Percentiles rank a stretch among this genome's conserved stretches.
Conservation (phyloP, 2,888 invertebrate genomes). For the Dryobota labecula region DNA sequence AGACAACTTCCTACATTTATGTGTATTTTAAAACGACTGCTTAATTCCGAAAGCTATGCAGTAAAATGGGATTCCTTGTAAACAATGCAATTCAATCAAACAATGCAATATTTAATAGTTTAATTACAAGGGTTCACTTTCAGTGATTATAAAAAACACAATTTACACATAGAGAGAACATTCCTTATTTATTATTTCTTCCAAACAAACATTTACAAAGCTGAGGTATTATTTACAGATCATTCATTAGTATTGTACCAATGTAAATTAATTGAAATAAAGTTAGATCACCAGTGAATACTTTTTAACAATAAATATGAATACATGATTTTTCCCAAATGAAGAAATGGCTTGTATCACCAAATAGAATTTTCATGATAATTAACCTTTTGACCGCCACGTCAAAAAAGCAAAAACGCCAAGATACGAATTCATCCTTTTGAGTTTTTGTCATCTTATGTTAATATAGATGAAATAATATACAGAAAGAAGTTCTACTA, state of each 20-base stretch:
- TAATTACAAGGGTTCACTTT: conserved; percentile 50
- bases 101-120: conserved; percentile 23
- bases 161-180: conserved; percentile 50
- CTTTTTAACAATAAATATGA: conserved; percentile 26
- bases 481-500: no score
- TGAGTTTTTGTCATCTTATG: no score
- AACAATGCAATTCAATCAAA: conserved; percentile 40
- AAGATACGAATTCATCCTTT: no score
- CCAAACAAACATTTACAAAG: conserved; percentile 47
- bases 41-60: neutral
- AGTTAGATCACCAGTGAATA: conserved; percentile 2
- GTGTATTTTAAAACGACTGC: conserved; percentile 81
- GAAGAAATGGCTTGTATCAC: neutral
- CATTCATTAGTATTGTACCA: conserved; percentile 18
- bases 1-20: conserved; percentile 99
- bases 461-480: no score
- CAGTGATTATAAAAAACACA: conserved; percentile 46
- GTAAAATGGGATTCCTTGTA: conserved; percentile 5
- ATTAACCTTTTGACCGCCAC: no score
- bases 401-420: no score
- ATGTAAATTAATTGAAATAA: conserved; percentile 11
- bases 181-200: conserved; percentile 44
- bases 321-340: conserved; percentile 38
- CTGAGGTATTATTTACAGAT: conserved; percentile 51
- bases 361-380: conserved; percentile 11